Conservation (phyloP, 2,113 vertebrate species). For the Chloroceryle aenea region DNA sequence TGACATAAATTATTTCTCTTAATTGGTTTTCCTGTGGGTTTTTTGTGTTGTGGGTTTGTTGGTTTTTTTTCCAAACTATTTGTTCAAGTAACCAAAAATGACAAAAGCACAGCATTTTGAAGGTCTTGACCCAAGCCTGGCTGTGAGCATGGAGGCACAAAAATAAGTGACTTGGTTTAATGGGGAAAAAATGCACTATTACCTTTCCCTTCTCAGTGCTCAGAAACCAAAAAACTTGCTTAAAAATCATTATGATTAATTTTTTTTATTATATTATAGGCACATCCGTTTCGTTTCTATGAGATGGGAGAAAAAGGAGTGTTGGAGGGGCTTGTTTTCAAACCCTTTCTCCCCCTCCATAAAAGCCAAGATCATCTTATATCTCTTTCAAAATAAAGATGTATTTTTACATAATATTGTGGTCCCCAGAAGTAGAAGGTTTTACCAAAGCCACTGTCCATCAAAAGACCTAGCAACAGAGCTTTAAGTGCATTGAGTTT, state of each 20-base stretch:
- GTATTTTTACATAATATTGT: neutral
- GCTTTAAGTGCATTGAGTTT: neutral
- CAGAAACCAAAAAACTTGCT: neutral
- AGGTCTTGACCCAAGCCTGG: neutral
- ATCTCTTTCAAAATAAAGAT: neutral
- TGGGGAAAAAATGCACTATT: neutral
- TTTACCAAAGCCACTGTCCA: neutral
- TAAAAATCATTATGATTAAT: neutral
- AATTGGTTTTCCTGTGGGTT: neutral
- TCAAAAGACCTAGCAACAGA: neutral
- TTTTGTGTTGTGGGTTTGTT: neutral
- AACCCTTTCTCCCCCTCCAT: neutral
- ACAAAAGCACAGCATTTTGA: neutral
- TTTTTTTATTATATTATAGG: neutral
- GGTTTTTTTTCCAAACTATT: neutral
- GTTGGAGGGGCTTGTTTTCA: neutral
- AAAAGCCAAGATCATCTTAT: neutral
- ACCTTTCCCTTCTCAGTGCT: neutral
- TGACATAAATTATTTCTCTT: neutral
- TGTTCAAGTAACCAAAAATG: neutral
- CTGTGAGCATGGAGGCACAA: neutral
- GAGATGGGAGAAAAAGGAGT: neutral
- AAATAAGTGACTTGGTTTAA: neutral
- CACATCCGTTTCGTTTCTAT: neutral
- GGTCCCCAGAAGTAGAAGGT: neutral